Percentiles rank a stretch among this genome's conserved stretches.
phyloP scores from a whole-genome alignment of 2,888 invertebrate species.

The Eubasilissa splendida region DNA sequence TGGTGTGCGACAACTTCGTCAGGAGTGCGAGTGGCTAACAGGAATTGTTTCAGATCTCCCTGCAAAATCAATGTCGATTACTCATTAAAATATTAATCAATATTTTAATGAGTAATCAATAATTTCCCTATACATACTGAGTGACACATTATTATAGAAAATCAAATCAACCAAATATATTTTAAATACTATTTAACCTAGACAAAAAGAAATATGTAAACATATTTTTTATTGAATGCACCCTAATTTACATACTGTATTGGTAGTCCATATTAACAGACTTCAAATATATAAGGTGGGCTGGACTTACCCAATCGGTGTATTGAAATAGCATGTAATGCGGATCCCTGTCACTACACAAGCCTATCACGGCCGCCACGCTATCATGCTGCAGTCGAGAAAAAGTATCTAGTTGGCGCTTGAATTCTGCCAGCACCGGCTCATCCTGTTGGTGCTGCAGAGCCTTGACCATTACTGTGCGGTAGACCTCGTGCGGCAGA shows the following conservation, averaged over 20 bases:
- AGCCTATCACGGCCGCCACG: slow-evolving; percentile 83
- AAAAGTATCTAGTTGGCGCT: slow-evolving; percentile 90
- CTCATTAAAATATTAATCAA: too few relatives aligned
- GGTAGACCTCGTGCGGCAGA: slow-evolving; percentile 63
- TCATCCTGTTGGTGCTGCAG: slow-evolving; percentile 76
- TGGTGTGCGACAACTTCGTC: slow-evolving; percentile 61
- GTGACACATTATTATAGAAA: too few relatives aligned
- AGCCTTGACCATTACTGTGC: slow-evolving; percentile 55
- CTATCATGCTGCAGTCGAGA: slow-evolving; percentile 87
- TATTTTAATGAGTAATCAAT: too few relatives aligned
- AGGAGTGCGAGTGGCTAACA: slow-evolving; percentile 77
- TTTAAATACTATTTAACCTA: too few relatives aligned
- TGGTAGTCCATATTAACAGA: too few relatives aligned
- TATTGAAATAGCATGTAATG: slow-evolving; percentile 92
- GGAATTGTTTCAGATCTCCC: slow-evolving; percentile 94
- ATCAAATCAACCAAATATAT: too few relatives aligned
- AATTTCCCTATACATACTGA: too few relatives aligned
- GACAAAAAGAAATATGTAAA: too few relatives aligned
- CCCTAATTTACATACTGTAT: too few relatives aligned
- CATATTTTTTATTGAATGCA: too few relatives aligned
- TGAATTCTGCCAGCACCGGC: slow-evolving; percentile 85
- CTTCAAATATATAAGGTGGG: too few relatives aligned
- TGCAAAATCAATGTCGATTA: slow-evolving; percentile 62
- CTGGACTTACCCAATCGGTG: slow-evolving; percentile 87
- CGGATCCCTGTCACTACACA: slow-evolving; percentile 89